Base-by-base conservation (phyloP, 2,888 invertebrate genomes). In the Drosophila incognita region DNA sequence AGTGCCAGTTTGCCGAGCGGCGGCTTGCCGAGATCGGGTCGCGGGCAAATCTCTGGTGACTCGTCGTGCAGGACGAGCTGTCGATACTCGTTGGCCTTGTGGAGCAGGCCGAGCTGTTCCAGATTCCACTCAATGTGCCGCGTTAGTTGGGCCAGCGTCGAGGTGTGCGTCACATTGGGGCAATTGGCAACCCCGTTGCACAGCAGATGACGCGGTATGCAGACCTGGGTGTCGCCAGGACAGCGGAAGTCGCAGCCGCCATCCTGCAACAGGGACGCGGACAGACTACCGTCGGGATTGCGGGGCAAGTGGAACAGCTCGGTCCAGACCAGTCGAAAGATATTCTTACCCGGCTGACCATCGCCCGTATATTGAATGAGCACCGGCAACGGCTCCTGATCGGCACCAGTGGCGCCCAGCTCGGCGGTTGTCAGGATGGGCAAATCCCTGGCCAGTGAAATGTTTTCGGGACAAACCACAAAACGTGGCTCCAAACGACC, bases 181-280 rank as follows among this genome's bases (percentile, higher is more conserved):
- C 98, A 98, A 92, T 98, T 98, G 21, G 97, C 95, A 4, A 97
- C 95, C 6, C 98, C 98, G 91, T 98, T 98, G 92, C 98, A 98
- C 2, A 98, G 95, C 31, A 98, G 94, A 86, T 96, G 95, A 27
- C 96, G 95, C 7, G 97, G 97, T 90, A 98, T 97, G 91, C 98
- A 98, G 27, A 97, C 94, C 10, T 96, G 96, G 69, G 96, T 95
- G 81, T 97, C 96, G 4, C 97, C 97, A 0, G 98, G 98, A 93
- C 98, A 98, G 68, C 96, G 95, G 89, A 98, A 98, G 83, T 96
- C 97, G 92, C 98, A 98, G 95, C 63, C 91, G 61, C 94, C 95
- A 87, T 96, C 96, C 38, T 95, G 96, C 59, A 97, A 93, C 75
- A 96, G 95, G 38, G 97, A 96, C 0, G 96, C 96, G 94, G 96